A percentile compares a stretch with the other conserved stretches of the same genome.
These are phyloP conservation scores for Bucco capensis DNA, from an alignment of 2,113 vertebrate genomes.

Conservation along the genomic window DNA sequence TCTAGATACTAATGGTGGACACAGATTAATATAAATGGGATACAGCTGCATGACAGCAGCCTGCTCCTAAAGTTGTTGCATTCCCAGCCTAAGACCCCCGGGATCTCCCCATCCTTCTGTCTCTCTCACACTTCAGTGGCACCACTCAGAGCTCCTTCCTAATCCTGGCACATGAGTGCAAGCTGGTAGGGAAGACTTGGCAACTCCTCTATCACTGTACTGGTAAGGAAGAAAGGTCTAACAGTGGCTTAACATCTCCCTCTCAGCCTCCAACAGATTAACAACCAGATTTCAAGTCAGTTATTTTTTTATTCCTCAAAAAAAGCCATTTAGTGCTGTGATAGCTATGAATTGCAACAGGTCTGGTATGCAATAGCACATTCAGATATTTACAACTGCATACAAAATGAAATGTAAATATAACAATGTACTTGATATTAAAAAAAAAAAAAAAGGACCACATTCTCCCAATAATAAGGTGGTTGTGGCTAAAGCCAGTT, in stretches of 20 bases:
- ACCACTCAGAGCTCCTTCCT: not conserved
- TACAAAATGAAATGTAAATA: not conserved
- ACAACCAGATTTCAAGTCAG: not conserved
- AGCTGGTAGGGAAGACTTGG: not conserved
- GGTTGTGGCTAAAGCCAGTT: not conserved
- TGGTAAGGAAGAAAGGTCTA: not conserved
- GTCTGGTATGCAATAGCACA: not conserved
- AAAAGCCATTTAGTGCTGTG: not conserved
- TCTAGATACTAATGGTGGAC: no score
- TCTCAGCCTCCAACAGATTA: not conserved
- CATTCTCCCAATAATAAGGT: not conserved
- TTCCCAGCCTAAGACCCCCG: not conserved
- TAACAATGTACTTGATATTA: no score
- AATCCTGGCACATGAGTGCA: not conserved
- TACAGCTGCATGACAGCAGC: not conserved
- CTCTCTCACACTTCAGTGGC: not conserved
- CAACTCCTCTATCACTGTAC: not conserved
- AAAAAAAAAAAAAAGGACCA: not conserved
- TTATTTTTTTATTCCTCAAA: not conserved
- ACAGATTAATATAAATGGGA: accelerated
- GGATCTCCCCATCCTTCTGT: not conserved
- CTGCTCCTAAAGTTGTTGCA: not conserved
- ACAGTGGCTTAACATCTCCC: not conserved
- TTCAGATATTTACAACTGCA: not conserved
- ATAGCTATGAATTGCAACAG: not conserved